Evolutionary conservation across 1,140 invertebrate genomes (phyloP), one percentile per base, ranked within the genome.

Genomic region (Zeugodacus cucurbitae): DNA sequence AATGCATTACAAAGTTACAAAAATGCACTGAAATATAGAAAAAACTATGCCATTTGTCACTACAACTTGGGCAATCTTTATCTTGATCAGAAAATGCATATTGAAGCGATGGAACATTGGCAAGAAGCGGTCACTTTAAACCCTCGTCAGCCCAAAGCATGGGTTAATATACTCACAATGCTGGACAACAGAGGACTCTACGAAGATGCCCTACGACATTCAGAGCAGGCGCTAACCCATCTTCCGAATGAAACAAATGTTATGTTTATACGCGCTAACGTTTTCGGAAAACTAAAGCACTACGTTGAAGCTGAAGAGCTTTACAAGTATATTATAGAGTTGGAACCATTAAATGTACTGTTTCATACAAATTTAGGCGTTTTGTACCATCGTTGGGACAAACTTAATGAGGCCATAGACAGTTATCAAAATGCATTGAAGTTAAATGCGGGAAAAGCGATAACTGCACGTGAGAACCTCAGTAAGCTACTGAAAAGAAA

Each of bases 11-110:
- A 92, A 22, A 97, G 97, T 91, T 99, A 99, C 91, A 94, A 95
- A 89, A 96, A 94, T 67, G 98, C 98, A 6, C 93, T 99, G 1
- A 94, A 92, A 54, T 95, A 97, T 93, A 95, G 98, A 88, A 95
- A 94, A 89, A 96, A 96, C 85, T 99, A 99, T 94, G 97, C 98
- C 0, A 98, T 99, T 91, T 98, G 98, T 93, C 96, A 97, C 91
- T 99, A 98, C 91, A 99, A 99, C 94, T 94, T 99, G 89, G 98
- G 98, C 41, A 98, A 99, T 94, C 94, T 99, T 94, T 95, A 95
- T 92, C 91, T 96, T 67, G 94, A 95, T 89, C 90, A 95, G 70
- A 94, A 95, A 74, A 93, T 92, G 58, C 94, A 95, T 70, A 90
- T 94, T 41, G 91, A 95, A 32, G 95, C 96, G 37, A 90, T 96